Base-by-base conservation (phyloP, 2,888 invertebrate species). In the Biston stratarius region DNA sequence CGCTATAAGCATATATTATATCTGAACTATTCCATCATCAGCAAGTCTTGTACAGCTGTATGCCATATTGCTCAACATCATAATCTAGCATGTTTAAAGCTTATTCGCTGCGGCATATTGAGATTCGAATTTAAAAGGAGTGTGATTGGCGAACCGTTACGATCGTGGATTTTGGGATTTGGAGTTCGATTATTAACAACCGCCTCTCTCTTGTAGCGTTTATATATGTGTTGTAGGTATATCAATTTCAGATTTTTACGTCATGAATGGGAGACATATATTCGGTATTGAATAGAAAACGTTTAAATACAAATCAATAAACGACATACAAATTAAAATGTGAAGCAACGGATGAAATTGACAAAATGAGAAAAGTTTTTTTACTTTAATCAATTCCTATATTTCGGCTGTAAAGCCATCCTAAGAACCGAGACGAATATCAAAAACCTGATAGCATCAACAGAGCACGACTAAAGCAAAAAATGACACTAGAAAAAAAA, bases 181-280 rank as follows among this genome's bases (percentile, higher is more conserved):
- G 14, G 66, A 72, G 70, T 70, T 36, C 53, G 53, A 69, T 72
- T 74, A 67, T 49, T 68, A 67, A 45, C 48, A 52, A 66, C 55
- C 42, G 40, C 12, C 47, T 57, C 8, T n/a, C 33, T 14, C 45
- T 14, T 51, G 24, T 33, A 42, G 38, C 49, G 38, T 49, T 51
- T 42, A 38, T 12, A 24, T 49, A 56, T 38, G 7, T 14, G 40
- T 55, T 53, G 38, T 38, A 6, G 0, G n/a, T 33, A 15, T 57
- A 14, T 34, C n/a, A 12, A 33, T 55, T 44, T 24, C 11, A 3
- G 11, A 55, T 42, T 2, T 15, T 33, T 24, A 42, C 10, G 42
- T 11, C 5, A 9, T 5, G 10, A 24, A 24, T 1, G 24, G 24
- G 24, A 24, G 24, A 24, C 24, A 24, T 24, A 24, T 24, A 24